Percentiles rank a stretch among this genome's conserved stretches.
These are phyloP conservation scores for Acanthopagrus latus DNA, from an alignment of 2,797 vertebrate genomes.

Conservation along the genomic window DNA sequence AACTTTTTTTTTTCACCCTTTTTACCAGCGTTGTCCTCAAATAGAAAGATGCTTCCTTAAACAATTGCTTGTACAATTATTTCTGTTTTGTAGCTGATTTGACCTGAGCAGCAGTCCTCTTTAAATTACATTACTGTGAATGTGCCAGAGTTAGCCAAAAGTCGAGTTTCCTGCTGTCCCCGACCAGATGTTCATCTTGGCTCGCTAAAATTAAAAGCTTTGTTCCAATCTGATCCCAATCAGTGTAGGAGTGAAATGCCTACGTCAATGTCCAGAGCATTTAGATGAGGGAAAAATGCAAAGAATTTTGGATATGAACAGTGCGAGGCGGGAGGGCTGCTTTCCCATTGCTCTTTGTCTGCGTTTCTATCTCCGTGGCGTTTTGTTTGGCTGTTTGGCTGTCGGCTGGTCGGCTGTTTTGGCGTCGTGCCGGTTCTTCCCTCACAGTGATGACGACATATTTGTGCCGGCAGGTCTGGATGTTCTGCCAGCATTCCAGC, in stretches of 20 bases:
- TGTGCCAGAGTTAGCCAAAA: constrained; percentile 14
- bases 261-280: constrained; percentile 51
- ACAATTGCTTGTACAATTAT: constrained; percentile 4
- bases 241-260: constrained; percentile 54
- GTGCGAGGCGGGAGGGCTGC: constrained; percentile 40
- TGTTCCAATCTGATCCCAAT: constrained; percentile 63
- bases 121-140: constrained; percentile 23
- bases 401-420: constrained; percentile 69
- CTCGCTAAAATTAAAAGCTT: constrained; percentile 52
- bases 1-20: too few species aligned
- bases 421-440: constrained; percentile 85
- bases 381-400: constrained; percentile 68
- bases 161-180: constrained; percentile 29
- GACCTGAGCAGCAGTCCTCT: constrained; percentile 11
- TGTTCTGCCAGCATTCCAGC: constrained; percentile 99
- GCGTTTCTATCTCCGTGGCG: constrained; percentile 57
- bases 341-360: constrained; percentile 58
- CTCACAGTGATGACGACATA: constrained; percentile 96
- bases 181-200: constrained; percentile 63
- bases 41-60: neutral
- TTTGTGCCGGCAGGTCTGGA: constrained; percentile 98
- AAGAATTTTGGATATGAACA: constrained; percentile 67
- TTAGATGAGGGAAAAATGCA: constrained; percentile 69
- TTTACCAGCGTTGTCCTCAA: too few species aligned
- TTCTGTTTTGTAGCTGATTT: neutral